Evolutionary conservation across 2,888 invertebrate genomes (phyloP).

Genomic region (Sminthurinus aureus): DNA sequence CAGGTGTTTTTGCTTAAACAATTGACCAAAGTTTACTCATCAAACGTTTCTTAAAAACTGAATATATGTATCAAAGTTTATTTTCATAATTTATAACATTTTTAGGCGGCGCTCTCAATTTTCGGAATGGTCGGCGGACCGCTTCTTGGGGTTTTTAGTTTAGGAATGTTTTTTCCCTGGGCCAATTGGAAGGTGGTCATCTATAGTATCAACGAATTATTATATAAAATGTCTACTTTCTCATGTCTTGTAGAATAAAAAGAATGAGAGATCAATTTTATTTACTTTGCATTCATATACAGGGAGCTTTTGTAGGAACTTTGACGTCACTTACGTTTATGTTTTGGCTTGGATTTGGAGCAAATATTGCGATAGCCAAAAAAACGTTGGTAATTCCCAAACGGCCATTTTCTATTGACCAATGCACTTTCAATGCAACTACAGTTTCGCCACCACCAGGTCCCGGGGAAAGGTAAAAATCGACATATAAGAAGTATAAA

Average conservation of each 20-base stretch:
- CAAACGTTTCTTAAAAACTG: no score
- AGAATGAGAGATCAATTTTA: background rate
- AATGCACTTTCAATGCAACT: conserved; percentile 60
- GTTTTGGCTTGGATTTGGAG: conserved; percentile 62
- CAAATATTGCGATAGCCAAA: conserved; percentile 55
- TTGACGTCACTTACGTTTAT: conserved; percentile 60
- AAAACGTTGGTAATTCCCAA: conserved; percentile 56
- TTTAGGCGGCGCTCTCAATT: conserved; percentile 62
- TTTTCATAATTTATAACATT: no score
- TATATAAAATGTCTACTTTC: background rate
- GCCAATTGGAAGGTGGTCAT: conserved; percentile 83
- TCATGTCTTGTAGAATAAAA: background rate
- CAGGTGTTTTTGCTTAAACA: conserved; percentile 68
- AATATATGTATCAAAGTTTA: no score
- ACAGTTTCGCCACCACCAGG: conserved; percentile 38
- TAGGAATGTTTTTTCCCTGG: conserved; percentile 90
- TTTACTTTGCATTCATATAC: background rate
- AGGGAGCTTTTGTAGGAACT: conserved; percentile 62
- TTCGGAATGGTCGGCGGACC: conserved; percentile 68
- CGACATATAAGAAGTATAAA: background rate
- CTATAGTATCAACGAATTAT: background rate
- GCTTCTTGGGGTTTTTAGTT: conserved; percentile 82
- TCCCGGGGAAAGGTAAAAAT: conserved; percentile 44
- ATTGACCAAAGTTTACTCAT: no score
- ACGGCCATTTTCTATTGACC: conserved; percentile 60